Conservation (phyloP, 2,797 vertebrate species). For the Phrynocephalus forsythii region DNA sequence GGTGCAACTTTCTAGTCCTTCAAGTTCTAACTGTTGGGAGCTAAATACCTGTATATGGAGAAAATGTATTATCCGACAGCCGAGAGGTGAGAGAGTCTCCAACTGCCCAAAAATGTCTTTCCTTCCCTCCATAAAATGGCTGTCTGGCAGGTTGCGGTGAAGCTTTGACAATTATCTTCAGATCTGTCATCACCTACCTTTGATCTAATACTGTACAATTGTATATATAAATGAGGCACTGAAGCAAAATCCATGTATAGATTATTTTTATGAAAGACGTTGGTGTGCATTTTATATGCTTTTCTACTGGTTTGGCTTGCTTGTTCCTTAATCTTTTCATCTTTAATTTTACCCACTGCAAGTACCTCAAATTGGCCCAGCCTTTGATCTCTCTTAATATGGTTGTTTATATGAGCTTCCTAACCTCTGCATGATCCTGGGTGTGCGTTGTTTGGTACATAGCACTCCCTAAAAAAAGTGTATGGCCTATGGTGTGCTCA, state of each 20-base stretch:
- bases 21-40: background rate
- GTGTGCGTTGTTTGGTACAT: background rate
- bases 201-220: background rate
- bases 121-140: background rate
- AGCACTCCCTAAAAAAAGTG: background rate
- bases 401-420: constrained; percentile 41
- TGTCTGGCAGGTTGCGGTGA: background rate
- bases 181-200: background rate
- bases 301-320: constrained; percentile 62
- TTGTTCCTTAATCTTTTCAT: constrained; percentile 76
- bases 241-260: background rate
- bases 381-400: constrained; percentile 57
- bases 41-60: background rate
- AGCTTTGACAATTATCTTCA: background rate
- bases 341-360: constrained; percentile 39
- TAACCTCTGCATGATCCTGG: constrained; percentile 32
- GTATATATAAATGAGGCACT: background rate
- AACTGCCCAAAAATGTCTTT: background rate
- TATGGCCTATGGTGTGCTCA: background rate
- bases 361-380: constrained; percentile 61
- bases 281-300: constrained; percentile 56
- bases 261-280: constrained; percentile 45
- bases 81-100: background rate
- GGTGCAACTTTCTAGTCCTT: background rate
- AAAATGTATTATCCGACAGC: background rate